Percentiles rank a stretch among this genome's conserved stretches.
These are phyloP conservation scores for Lasiurus borealis DNA, from an alignment of 2,113 vertebrate species.

Conservation along the genomic window DNA sequence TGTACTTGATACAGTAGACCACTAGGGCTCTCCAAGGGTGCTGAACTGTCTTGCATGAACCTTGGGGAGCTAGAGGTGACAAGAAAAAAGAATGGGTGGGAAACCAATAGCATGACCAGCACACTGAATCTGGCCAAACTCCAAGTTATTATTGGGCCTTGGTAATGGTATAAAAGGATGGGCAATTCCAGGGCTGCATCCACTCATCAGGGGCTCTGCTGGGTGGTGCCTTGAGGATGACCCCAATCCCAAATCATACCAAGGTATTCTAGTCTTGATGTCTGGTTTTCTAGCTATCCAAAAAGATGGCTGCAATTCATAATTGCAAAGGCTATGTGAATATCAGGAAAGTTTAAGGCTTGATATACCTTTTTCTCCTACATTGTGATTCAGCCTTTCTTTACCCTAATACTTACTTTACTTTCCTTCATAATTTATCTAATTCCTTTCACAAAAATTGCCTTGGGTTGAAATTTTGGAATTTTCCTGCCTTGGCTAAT, in stretches of 20 bases:
- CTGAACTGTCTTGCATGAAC: background rate
- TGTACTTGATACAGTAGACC: background rate
- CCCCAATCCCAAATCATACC: background rate
- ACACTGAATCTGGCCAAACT: background rate
- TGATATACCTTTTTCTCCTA: background rate
- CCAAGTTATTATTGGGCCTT: background rate
- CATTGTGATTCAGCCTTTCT: background rate
- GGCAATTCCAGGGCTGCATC: background rate
- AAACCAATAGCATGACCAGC: background rate
- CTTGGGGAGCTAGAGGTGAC: background rate
- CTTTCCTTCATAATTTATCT: background rate
- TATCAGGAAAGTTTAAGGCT: background rate
- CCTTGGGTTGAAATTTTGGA: background rate
- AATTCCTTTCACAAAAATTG: background rate
- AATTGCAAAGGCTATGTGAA: no score
- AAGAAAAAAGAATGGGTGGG: background rate
- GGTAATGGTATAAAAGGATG: background rate
- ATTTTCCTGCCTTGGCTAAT: background rate
- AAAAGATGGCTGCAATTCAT: background rate
- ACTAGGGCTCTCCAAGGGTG: background rate
- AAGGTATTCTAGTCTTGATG: background rate
- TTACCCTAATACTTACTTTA: constrained; percentile 23
- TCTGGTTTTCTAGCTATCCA: background rate
- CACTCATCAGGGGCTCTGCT: background rate
- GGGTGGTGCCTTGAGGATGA: background rate